Base-by-base conservation (phyloP, 2,888 invertebrate species). In the Lapara coniferarum region DNA sequence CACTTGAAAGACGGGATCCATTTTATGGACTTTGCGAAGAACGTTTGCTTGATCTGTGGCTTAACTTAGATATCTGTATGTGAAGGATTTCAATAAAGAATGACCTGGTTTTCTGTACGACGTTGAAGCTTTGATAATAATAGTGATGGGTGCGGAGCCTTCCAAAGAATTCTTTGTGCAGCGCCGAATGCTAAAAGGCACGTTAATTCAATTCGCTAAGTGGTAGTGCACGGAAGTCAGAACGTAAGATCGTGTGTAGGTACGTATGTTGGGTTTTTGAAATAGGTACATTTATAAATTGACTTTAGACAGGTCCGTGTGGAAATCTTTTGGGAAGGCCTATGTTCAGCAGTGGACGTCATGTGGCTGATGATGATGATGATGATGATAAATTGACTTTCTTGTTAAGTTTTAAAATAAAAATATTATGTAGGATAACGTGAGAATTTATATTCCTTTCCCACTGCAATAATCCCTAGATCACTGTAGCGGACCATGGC, bases 1-100 rank as follows among this genome's bases (percentile, higher is more conserved):
- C 71, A 75, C 69, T 69, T 69, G 69, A 66, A 67, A 63, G 30
- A 66, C 56, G 55, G 51, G 57, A 66, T 19, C 51, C 56, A 56
- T 56, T 69, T 56, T 59, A 68, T 68, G 51, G 13, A 59, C 13
- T 58, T 37, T 19, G 52, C 16, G 55, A 19, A 13, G 14, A 8
- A 13, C 8, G n/a, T 68, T 52, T 44, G 37, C 16, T 55, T 67
- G 53, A 55, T 16, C 51, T 58, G 13, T 46, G 12, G 19, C 49
- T 19, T 14, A 10, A 51, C 57, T 59, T 68, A 37, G 57, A 51
- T 46, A 37, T 4, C n/a, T 56, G 25, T 25, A 25, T 25, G 25
- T 56, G 25, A 12, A 59, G 16, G 44, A 16, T 59, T 59, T 44
- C 44, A 46, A 44, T n/a, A 63, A 63, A 46, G 46, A 63, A 63